Evolutionary conservation across 2,113 vertebrate species (phyloP).

Genomic region (Nesospiza acunhae): DNA sequence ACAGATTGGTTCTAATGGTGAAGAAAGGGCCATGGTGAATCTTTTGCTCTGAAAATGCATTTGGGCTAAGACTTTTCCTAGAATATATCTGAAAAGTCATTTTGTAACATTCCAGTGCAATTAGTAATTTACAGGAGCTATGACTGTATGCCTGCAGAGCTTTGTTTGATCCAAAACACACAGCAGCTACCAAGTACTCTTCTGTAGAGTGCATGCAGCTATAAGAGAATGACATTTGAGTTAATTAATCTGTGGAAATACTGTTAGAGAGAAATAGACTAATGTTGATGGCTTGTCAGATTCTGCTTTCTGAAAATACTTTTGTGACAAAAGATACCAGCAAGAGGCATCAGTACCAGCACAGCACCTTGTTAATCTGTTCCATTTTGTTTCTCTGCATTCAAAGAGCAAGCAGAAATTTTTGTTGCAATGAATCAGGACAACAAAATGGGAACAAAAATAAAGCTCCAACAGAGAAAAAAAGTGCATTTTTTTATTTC

Average conservation of each 20-base stretch:
- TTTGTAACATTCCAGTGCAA: slow-evolving; percentile 40
- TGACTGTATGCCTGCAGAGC: slow-evolving; percentile 58
- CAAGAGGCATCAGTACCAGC: slow-evolving; percentile 20
- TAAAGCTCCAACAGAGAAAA: neutral
- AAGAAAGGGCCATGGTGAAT: neutral
- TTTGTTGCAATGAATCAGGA: slow-evolving; percentile 2
- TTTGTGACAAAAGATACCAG: slow-evolving; percentile 21
- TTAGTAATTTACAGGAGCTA: slow-evolving; percentile 51
- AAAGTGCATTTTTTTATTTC: neutral
- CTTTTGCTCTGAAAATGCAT: neutral
- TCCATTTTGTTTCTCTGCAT: neutral
- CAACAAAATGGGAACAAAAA: neutral
- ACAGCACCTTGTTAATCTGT: slow-evolving; percentile 32
- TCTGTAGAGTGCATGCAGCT: slow-evolving; percentile 57
- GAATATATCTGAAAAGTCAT: neutral
- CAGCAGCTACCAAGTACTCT: slow-evolving; percentile 66
- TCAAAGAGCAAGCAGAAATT: slow-evolving; percentile 23
- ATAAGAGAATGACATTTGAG: slow-evolving; percentile 66
- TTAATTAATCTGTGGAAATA: slow-evolving; percentile 70
- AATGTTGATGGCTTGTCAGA: slow-evolving; percentile 45
- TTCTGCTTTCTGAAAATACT: slow-evolving; percentile 46
- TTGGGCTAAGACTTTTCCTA: neutral
- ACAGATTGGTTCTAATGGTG: neutral
- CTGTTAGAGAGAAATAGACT: slow-evolving; percentile 38
- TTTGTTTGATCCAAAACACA: slow-evolving; percentile 73